Conservation (phyloP, 2,888 invertebrate species). For the Phengaris alcon region DNA sequence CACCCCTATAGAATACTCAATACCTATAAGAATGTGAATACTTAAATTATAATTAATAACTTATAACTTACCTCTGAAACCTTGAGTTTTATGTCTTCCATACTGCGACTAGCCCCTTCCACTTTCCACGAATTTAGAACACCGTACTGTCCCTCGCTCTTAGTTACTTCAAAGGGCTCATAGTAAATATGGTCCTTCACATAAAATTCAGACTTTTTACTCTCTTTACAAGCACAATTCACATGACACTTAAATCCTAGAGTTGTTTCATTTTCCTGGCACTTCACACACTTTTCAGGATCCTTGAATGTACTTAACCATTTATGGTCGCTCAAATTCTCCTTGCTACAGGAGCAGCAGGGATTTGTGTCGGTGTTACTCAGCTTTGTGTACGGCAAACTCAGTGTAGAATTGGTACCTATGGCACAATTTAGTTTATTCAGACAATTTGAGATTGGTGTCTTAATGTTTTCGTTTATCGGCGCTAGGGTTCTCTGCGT, state of each 20-base stretch:
- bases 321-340: conserved; percentile 42
- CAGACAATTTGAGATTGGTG: conserved; percentile 62
- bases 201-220: conserved; percentile 56
- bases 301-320: conserved; percentile 43
- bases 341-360: conserved; percentile 53
- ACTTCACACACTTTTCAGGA: conserved; percentile 50
- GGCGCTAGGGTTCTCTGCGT: conserved; percentile 56
- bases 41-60: not conserved
- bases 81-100: conserved; percentile 52
- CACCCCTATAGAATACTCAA: too few relatives aligned
- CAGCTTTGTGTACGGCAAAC: conserved; percentile 64
- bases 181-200: conserved; percentile 81
- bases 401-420: conserved; percentile 58
- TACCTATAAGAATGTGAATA: too few relatives aligned
- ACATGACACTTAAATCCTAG: conserved; percentile 66
- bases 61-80: conserved; percentile 49
- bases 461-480: conserved; percentile 47
- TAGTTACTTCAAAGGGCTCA: conserved; percentile 67
- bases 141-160: conserved; percentile 51
- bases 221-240: conserved; percentile 55
- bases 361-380: conserved; percentile 46
- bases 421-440: conserved; percentile 68
- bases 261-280: conserved; percentile 51
- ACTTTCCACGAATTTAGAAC: conserved; percentile 52
- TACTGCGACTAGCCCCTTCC: conserved; percentile 51